Evolutionary conservation across 2,113 vertebrate species (phyloP).

Genomic region (Progne subis): DNA sequence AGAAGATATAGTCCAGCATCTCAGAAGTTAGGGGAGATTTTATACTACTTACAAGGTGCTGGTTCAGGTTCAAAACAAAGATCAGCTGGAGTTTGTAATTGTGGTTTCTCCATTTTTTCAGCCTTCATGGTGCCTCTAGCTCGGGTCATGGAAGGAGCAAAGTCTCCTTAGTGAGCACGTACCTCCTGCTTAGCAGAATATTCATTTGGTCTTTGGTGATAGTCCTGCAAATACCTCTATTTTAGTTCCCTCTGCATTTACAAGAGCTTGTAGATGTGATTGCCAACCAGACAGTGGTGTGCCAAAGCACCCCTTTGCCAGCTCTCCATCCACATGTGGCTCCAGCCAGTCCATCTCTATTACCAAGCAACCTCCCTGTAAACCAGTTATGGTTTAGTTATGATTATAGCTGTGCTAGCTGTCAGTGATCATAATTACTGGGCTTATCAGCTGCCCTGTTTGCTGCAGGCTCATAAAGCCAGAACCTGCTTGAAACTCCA

Average conservation of each 20-base stretch:
- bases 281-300: not conserved
- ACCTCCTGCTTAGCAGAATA: not conserved
- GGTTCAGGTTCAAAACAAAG: not conserved
- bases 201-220: not conserved
- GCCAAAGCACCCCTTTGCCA: not conserved
- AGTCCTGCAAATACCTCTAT: not conserved
- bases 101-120: not conserved
- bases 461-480: not conserved
- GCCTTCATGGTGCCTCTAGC: not conserved
- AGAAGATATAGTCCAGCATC: not conserved
- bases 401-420: rapidly evolving
- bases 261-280: not conserved
- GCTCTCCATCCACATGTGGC: rapidly evolving
- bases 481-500: not conserved
- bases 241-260: not conserved
- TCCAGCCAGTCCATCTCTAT: not conserved
- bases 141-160: rapidly evolving
- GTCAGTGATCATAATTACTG: not conserved
- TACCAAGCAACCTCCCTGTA: not conserved
- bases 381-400: not conserved
- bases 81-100: not conserved
- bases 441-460: not conserved
- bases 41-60: not conserved
- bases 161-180: not conserved
- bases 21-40: not conserved